Conservation (phyloP, 2,113 vertebrate genomes). For the Oceanodroma tethys region DNA sequence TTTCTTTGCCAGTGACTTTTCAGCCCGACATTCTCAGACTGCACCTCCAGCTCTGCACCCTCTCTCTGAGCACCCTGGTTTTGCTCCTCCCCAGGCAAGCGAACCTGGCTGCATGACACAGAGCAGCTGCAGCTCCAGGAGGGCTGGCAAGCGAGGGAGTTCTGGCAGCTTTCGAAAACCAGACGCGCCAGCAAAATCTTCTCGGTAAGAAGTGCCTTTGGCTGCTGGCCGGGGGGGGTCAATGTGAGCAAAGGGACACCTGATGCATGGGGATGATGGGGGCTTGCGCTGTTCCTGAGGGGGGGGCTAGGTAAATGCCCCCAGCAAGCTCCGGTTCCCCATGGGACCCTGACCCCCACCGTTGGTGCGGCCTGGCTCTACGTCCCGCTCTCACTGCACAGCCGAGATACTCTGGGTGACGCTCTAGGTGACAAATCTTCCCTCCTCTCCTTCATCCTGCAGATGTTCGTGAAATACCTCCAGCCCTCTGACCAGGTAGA, state of each 20-base stretch:
- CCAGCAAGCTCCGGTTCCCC: rapidly evolving
- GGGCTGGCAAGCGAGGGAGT: rapidly evolving
- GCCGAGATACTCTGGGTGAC: background rate
- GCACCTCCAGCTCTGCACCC: background rate
- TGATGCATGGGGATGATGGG: rapidly evolving
- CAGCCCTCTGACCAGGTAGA: background rate
- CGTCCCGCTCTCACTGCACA: rapidly evolving
- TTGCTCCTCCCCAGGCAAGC: background rate
- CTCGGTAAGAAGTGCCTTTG: background rate
- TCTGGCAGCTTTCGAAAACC: rapidly evolving
- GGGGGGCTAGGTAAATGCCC: background rate
- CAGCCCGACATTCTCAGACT: background rate
- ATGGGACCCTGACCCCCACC: rapidly evolving
- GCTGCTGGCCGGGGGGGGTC: background rate
- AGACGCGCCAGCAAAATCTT: rapidly evolving
- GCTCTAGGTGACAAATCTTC: background rate
- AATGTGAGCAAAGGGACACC: background rate
- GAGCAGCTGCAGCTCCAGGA: background rate
- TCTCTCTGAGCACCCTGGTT: background rate
- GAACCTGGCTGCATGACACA: rapidly evolving
- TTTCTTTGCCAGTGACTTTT: background rate
- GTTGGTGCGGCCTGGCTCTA: background rate
- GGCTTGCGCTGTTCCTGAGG: background rate
- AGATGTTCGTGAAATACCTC: background rate
- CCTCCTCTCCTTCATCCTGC: background rate